These are phyloP conservation scores for Caenorhabditis sp. DNA, from an alignment of 2,888 invertebrate species.

Conservation along the genomic window DNA sequence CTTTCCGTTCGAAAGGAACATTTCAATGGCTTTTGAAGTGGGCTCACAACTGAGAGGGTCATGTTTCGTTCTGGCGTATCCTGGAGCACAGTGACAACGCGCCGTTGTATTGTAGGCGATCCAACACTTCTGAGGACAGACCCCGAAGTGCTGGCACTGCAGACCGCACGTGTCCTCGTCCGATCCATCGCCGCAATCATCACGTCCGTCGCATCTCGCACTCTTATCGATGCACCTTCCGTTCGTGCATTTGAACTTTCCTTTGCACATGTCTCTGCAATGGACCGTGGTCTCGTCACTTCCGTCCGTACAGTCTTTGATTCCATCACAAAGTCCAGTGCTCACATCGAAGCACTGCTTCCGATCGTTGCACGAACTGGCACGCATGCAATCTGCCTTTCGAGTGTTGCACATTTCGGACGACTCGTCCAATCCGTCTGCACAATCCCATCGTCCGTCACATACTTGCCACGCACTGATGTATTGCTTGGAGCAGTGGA, in stretches of 20 bases:
- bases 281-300: slow-evolving; percentile 82
- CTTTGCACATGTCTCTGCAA: slow-evolving; percentile 37
- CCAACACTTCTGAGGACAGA: slow-evolving; percentile 60
- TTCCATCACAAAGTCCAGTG: slow-evolving; percentile 81
- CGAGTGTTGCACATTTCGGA: slow-evolving; percentile 36
- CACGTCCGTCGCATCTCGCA: slow-evolving; percentile 84
- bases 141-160: slow-evolving; percentile 60
- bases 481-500: slow-evolving; percentile 27
- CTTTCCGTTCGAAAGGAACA: slow-evolving; percentile 46
- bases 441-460: slow-evolving; percentile 83
- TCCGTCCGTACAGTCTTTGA: slow-evolving; percentile 82
- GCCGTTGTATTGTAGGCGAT: slow-evolving; percentile 20
- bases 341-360: slow-evolving; percentile 36
- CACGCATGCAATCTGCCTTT: slow-evolving; percentile 20
- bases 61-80: slow-evolving; percentile 32
- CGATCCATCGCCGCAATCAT: slow-evolving; percentile 83
- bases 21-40: slow-evolving; percentile 27
- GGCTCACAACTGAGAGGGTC: slow-evolving; percentile 28
- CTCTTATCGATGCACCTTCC: slow-evolving; percentile 51
- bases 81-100: slow-evolving; percentile 57
- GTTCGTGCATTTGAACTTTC: slow-evolving; percentile 45
- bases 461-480: slow-evolving; percentile 80
- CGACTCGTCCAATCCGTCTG: slow-evolving; percentile 80
- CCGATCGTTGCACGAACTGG: slow-evolving; percentile 23
- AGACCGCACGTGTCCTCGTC: slow-evolving; percentile 60